Conservation (phyloP, 2,113 vertebrate species). For the Stigmatopora nigra region DNA sequence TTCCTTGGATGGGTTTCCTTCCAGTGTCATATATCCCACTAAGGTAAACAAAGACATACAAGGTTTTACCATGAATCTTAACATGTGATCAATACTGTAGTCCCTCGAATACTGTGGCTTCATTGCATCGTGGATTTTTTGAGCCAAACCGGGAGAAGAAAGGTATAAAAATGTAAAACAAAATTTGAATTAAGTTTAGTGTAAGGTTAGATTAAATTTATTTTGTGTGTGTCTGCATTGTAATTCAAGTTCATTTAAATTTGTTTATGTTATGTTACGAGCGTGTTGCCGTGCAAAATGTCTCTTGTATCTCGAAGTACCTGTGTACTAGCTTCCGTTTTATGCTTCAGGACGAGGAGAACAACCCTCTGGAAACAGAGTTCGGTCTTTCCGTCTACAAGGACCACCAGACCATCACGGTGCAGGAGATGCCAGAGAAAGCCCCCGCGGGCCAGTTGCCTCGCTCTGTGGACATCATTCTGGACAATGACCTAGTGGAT, state of each 20-base stretch:
- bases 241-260: too few relatives aligned
- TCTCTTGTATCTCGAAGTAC: too few relatives aligned
- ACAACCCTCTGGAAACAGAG: slow-evolving; percentile 94
- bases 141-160: too few relatives aligned
- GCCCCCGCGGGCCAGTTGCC: slow-evolving; percentile 95
- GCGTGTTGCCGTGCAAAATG: too few relatives aligned
- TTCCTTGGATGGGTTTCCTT: slow-evolving; percentile 88
- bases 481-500: slow-evolving; percentile 95
- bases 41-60: slow-evolving; percentile 70
- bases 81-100: too few relatives aligned
- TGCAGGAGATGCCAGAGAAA: slow-evolving; percentile 99
- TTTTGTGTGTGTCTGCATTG: too few relatives aligned
- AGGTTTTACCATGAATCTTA: not conserved
- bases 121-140: too few relatives aligned
- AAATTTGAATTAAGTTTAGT: too few relatives aligned
- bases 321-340: not conserved
- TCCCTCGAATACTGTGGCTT: too few relatives aligned
- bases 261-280: too few relatives aligned
- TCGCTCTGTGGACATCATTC: slow-evolving; percentile 87
- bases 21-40: slow-evolving; percentile 87
- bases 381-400: slow-evolving; percentile 90
- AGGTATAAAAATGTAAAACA: too few relatives aligned
- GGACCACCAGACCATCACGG: slow-evolving; percentile 93
- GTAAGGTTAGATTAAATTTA: too few relatives aligned
- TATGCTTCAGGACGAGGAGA: slow-evolving; percentile 84